These are phyloP conservation scores for Dryocosmus kuriphilus DNA, from an alignment of 2,888 invertebrate genomes.

Conservation along the genomic window DNA sequence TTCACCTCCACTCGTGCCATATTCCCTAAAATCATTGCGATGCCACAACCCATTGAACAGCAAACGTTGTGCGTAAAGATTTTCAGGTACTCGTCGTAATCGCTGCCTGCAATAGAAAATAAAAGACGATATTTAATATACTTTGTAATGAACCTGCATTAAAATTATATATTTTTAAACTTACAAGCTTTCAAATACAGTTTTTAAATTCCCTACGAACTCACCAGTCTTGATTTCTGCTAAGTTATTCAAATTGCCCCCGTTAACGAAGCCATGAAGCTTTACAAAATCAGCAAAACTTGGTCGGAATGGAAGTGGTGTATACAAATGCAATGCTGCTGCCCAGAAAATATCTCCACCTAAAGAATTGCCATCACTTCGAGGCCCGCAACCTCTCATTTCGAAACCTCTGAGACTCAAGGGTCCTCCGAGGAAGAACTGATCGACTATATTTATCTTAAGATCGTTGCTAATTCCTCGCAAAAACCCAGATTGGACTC, in stretches of 20 bases:
- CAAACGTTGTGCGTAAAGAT: slow-evolving; percentile 81
- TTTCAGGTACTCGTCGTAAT: slow-evolving; percentile 74
- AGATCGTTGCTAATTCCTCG: slow-evolving; percentile 82
- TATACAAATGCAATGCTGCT: slow-evolving; percentile 90
- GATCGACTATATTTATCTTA: slow-evolving; percentile 83
- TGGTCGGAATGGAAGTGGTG: slow-evolving; percentile 92
- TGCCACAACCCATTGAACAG: slow-evolving; percentile 89
- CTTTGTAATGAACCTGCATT: background rate
- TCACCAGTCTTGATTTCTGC: slow-evolving; percentile 68
- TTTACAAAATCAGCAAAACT: slow-evolving; percentile 91
- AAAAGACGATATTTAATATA: background rate
- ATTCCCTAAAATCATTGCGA: slow-evolving; percentile 90
- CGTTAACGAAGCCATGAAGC: slow-evolving; percentile 93
- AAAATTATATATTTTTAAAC: background rate
- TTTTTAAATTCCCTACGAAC: background rate
- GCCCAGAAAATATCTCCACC: slow-evolving; percentile 93
- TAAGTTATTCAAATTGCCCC: slow-evolving; percentile 87
- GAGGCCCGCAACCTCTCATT: slow-evolving; percentile 92
- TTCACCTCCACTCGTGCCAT: slow-evolving; percentile 96
- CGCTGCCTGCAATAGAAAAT: slow-evolving; percentile 74
- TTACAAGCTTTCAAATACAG: background rate
- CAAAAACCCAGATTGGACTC: slow-evolving; percentile 85
- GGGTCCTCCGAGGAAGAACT: slow-evolving; percentile 94
- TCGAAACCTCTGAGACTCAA: slow-evolving; percentile 92
- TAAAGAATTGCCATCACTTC: slow-evolving; percentile 86